Conservation (phyloP, 2,113 vertebrate genomes). For the Daboia siamensis region DNA sequence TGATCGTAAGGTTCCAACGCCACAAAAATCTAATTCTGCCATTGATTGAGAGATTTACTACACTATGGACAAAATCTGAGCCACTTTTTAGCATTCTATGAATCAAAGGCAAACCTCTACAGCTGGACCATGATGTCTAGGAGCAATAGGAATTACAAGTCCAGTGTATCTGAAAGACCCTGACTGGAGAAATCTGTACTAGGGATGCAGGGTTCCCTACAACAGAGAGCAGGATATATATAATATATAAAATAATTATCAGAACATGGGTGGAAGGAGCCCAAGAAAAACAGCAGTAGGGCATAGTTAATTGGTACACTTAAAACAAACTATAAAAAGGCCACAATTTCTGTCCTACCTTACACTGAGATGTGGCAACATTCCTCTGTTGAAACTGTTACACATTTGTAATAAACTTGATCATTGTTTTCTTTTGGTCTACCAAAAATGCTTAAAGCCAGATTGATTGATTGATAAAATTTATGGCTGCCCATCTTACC, state of each 20-base stretch:
- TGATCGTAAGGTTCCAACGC: constrained; percentile 9
- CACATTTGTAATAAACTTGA: neutral
- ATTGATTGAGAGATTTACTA: neutral
- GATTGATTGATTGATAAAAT: neutral
- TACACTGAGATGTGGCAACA: neutral
- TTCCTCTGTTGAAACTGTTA: neutral
- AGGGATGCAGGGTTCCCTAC: neutral
- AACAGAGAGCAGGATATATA: neutral
- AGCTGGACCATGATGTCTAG: neutral
- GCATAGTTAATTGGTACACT: neutral
- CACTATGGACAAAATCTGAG: neutral
- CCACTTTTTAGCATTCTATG: neutral
- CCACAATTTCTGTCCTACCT: neutral
- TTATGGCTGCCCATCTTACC: neutral
- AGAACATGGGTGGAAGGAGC: neutral
- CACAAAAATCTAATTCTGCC: neutral
- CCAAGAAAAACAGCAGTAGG: neutral
- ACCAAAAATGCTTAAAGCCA: neutral
- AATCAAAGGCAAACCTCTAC: neutral
- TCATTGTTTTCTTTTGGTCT: neutral
- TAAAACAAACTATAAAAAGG: neutral
- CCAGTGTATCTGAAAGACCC: neutral
- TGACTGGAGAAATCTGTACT: neutral
- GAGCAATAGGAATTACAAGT: neutral
- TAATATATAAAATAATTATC: neutral